These are phyloP conservation scores for Caenorhabditis sp. DNA, from an alignment of 2,888 invertebrate species.

Conservation along the genomic window DNA sequence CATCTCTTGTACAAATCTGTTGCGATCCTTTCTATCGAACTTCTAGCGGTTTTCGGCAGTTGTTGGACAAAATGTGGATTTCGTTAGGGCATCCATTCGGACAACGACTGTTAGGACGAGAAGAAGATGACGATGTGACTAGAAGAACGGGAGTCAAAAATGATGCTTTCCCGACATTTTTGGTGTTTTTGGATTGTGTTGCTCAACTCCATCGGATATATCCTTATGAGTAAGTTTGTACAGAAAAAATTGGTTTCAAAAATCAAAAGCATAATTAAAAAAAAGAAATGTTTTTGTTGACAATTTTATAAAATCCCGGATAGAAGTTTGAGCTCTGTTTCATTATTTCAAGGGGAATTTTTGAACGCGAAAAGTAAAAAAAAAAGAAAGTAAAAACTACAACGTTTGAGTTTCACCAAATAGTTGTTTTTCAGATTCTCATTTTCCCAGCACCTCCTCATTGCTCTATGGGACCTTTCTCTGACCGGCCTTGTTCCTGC, in stretches of 20 bases:
- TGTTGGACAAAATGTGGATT: constrained; percentile 80
- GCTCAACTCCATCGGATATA: constrained; percentile 90
- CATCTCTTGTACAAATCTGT: constrained; percentile 85
- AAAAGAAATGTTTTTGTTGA: background rate
- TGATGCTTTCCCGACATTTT: constrained; percentile 79
- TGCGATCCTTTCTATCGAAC: constrained; percentile 76
- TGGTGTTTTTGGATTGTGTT: constrained; percentile 89
- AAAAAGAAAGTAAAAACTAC: too few relatives aligned
- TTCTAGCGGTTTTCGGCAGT: constrained; percentile 27
- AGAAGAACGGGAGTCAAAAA: constrained; percentile 9
- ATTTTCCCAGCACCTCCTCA: constrained; percentile 89
- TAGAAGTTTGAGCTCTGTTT: too few relatives aligned
- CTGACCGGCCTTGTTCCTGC: constrained; percentile 89
- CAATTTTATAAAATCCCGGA: too few relatives aligned
- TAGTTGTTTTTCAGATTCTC: constrained; percentile 80
- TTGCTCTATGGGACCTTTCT: constrained; percentile 88
- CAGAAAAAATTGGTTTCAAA: background rate
- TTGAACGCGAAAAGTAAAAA: too few relatives aligned
- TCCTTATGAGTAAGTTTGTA: constrained; percentile 77
- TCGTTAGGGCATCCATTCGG: constrained; percentile 59
- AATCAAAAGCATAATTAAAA: background rate
- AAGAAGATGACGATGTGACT: constrained; percentile 6
- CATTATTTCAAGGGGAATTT: too few relatives aligned
- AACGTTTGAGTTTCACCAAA: too few relatives aligned
- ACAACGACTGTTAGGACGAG: constrained; percentile 41